A percentile compares a stretch with the other conserved stretches of the same genome.
These are phyloP conservation scores for Ophioninae sp. DNA, from an alignment of 2,888 invertebrate genomes.

Conservation along the genomic window DNA sequence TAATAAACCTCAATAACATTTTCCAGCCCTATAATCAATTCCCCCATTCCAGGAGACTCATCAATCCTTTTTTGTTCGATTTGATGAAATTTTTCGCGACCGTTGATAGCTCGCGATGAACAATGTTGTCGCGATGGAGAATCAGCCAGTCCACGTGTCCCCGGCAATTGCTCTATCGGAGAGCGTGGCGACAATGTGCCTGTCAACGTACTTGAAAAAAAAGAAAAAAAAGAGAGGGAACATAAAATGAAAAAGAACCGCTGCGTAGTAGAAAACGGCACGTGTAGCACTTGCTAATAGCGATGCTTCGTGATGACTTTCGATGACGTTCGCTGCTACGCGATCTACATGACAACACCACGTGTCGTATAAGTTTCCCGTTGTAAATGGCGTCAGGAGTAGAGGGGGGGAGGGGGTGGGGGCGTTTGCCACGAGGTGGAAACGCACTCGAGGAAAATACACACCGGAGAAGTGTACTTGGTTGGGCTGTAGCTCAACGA, in stretches of 20 bases:
- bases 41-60: too few species aligned
- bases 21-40: too few species aligned
- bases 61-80: not conserved
- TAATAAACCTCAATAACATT: too few species aligned
- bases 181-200: conserved; percentile 6
- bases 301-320: not conserved
- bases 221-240: conserved; percentile 24
- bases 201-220: not conserved
- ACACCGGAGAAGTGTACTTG: not conserved
- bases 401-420: not conserved
- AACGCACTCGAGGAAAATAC: not conserved
- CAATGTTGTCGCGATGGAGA: not conserved
- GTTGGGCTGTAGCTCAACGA: too few species aligned
- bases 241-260: too few species aligned
- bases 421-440: not conserved
- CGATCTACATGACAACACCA: too few species aligned
- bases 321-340: conserved; percentile 9
- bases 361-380: conserved; percentile 10
- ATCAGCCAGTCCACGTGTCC: conserved; percentile 13
- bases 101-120: not conserved
- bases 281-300: conserved; percentile 24
- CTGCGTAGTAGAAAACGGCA: conserved; percentile 47
- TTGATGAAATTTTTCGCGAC: conserved; percentile 7
- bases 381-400: too few species aligned
- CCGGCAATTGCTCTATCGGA: conserved; percentile 12